These are phyloP conservation scores for Atlantisia rogersi DNA, from an alignment of 2,113 vertebrate genomes.

Conservation along the genomic window DNA sequence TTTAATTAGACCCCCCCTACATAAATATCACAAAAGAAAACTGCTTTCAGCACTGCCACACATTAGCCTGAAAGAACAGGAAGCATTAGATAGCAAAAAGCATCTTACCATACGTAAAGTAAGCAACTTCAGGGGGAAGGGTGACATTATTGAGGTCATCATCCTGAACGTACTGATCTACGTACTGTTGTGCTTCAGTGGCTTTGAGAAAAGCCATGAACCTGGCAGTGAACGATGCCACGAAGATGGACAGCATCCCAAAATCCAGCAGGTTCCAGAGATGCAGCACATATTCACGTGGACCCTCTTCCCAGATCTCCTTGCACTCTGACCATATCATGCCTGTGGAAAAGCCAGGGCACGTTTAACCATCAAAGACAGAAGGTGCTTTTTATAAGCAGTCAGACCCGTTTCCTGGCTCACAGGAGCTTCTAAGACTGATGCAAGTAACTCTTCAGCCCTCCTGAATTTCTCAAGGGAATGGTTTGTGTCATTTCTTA, in stretches of 20 bases:
- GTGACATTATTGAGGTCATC: slow-evolving; percentile 87
- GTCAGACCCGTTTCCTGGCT: too few species aligned
- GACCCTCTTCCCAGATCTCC: slow-evolving; percentile 96
- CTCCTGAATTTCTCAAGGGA: not conserved
- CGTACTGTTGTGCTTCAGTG: slow-evolving; percentile 91
- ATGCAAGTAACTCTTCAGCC: not conserved
- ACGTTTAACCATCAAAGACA: not conserved
- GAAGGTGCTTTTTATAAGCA: not conserved
- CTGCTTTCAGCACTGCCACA: not conserved
- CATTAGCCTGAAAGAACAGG: not conserved
- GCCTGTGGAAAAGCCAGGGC: slow-evolving; percentile 69
- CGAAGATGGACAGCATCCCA: slow-evolving; percentile 96
- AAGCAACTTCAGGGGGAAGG: slow-evolving; percentile 92
- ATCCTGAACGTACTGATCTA: slow-evolving; percentile 88
- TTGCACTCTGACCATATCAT: slow-evolving; percentile 99
- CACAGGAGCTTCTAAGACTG: not conserved
- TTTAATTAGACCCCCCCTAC: not conserved
- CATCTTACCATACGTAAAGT: slow-evolving; percentile 92
- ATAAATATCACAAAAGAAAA: not conserved
- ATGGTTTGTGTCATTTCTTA: rapidly evolving
- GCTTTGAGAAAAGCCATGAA: slow-evolving; percentile 98
- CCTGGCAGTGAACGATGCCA: slow-evolving; percentile 92
- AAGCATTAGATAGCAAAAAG: not conserved
- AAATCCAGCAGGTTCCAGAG: slow-evolving; percentile 97
- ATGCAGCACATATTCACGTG: slow-evolving; percentile 91